phyloP scores from a whole-genome alignment of 92 coral and sea anemone genomes.

The Blastomussa wellsi region DNA sequence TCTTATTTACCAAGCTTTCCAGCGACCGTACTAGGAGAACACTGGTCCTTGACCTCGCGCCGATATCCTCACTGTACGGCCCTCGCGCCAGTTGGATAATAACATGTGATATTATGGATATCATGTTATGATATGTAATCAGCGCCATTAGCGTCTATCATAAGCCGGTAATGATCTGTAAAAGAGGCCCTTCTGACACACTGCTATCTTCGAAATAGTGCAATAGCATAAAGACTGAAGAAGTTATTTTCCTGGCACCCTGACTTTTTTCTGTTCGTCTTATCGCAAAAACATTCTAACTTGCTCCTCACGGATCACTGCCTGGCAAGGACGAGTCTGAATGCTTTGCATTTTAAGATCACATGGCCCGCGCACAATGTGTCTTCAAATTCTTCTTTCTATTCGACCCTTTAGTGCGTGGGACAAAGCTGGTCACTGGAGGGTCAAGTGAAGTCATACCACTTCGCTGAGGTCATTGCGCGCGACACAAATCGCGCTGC shows the following conservation, averaged over 20 bases:
- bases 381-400: background rate
- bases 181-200: background rate
- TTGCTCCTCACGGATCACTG: slow-evolving; percentile 5
- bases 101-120: too few relatives aligned
- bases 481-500: slow-evolving; percentile 15
- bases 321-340: slow-evolving; percentile 17
- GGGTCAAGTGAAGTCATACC: slow-evolving; percentile 33
- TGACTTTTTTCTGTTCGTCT: background rate
- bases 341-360: slow-evolving; percentile 7
- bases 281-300: background rate
- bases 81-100: too few relatives aligned
- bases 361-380: slow-evolving; percentile 7
- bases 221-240: background rate
- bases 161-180: too few relatives aligned
- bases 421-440: slow-evolving; percentile 16
- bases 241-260: background rate
- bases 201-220: background rate
- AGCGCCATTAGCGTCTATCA: too few relatives aligned
- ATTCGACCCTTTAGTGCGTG: slow-evolving; percentile 30
- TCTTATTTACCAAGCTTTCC: too few relatives aligned
- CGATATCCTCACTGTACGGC: too few relatives aligned
- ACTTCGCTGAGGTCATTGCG: slow-evolving; percentile 42
- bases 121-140: too few relatives aligned
- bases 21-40: too few relatives aligned
- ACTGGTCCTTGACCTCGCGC: too few relatives aligned